phyloP scores from a whole-genome alignment of 2,113 vertebrate species.

The cat (Felis catus) region F.catus_Fca126_mat1.0 CM031412.1:145433001-145433500 shows the following conservation, averaged over 20 bases:
- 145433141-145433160: background rate
- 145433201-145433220: background rate
- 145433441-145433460: background rate
- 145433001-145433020: background rate
- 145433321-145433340: background rate
- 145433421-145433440: background rate
- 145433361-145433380: background rate
- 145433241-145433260: background rate
- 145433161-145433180: background rate
- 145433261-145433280: background rate
- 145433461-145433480: background rate
- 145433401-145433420: constrained; percentile 9
- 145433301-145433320: background rate
- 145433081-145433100: background rate
- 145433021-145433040: background rate
- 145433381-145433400: background rate
- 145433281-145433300: background rate
- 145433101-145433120: background rate
- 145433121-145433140: background rate
- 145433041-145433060: background rate
- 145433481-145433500: constrained; percentile 6
- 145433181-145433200: background rate
- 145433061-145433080: background rate
- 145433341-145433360: background rate
- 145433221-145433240: background rate